phyloP scores from a whole-genome alignment of 2,797 vertebrate genomes.

The Cyclopterus lumpus region DNA sequence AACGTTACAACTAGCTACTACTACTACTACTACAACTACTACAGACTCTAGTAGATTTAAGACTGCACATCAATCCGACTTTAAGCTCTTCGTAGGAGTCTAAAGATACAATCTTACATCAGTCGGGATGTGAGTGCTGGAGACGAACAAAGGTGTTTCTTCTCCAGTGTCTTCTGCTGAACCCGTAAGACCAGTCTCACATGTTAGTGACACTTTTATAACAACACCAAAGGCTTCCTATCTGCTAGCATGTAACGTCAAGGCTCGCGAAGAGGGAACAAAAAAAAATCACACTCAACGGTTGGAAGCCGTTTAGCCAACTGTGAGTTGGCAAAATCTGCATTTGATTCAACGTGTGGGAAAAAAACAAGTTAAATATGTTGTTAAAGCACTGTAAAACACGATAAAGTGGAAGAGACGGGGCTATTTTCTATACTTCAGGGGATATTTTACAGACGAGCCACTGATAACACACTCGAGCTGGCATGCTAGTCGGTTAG shows the following conservation, averaged over 20 bases:
- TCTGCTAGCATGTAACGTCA: slow-evolving; percentile 42
- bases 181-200: slow-evolving; percentile 47
- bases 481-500: slow-evolving; percentile 75
- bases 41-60: background rate
- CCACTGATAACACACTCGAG: slow-evolving; percentile 49
- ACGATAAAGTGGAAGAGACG: background rate
- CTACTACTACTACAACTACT: background rate
- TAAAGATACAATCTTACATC: background rate
- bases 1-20: background rate
- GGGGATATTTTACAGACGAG: slow-evolving; percentile 1
- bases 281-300: slow-evolving; percentile 55
- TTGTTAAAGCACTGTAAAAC: background rate
- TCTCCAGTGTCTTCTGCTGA: slow-evolving; percentile 21
- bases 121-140: background rate
- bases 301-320: slow-evolving; percentile 39
- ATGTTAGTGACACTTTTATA: slow-evolving; percentile 48
- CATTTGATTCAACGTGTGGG: background rate
- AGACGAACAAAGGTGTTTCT: background rate
- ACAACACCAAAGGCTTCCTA: slow-evolving; percentile 32
- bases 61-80: background rate
- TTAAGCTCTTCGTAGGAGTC: background rate
- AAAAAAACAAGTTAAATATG: background rate
- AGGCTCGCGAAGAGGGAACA: background rate
- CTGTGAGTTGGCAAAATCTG: slow-evolving; percentile 62
- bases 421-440: background rate